Percentiles rank a stretch among this genome's conserved stretches.
phyloP scores from a whole-genome alignment of 2,888 invertebrate species.

The Pheosia gnoma region DNA sequence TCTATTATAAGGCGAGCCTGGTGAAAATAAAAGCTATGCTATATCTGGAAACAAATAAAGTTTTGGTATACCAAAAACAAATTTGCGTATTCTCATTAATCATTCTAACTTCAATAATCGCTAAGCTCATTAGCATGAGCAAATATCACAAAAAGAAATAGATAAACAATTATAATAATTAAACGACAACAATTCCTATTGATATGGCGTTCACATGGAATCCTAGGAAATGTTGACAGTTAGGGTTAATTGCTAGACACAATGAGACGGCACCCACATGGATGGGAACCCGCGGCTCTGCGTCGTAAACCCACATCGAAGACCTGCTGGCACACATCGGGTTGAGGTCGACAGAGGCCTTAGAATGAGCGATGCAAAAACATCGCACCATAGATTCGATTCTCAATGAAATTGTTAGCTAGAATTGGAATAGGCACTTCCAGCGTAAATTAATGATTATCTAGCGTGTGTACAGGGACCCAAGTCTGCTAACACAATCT shows the following conservation, averaged over 20 bases:
- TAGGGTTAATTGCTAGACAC: conserved; percentile 65
- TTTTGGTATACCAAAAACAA: no score
- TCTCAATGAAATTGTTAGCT: background rate
- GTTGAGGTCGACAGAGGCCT: conserved; percentile 27
- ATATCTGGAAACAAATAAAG: no score
- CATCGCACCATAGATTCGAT: background rate
- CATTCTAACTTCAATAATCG: no score
- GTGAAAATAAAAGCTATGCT: no score
- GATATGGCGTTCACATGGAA: conserved; percentile 56
- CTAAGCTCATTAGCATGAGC: no score
- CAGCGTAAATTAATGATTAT: background rate
- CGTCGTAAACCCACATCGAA: conserved; percentile 73
- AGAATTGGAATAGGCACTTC: background rate
- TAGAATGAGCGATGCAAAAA: conserved; percentile 21
- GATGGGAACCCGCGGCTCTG: conserved; percentile 60
- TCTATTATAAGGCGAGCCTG: background rate
- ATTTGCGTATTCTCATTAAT: no score
- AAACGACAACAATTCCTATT: conserved; percentile 44
- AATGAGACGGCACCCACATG: conserved; percentile 54
- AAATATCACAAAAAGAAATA: conserved; percentile 13
- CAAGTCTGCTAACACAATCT: no score
- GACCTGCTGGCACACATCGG: conserved; percentile 74
- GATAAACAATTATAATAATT: conserved; percentile 42
- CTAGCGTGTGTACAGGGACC: background rate
- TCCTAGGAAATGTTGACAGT: conserved; percentile 66